phyloP scores from a whole-genome alignment of 2,797 vertebrate genomes.

The Melanitta fusca region DNA sequence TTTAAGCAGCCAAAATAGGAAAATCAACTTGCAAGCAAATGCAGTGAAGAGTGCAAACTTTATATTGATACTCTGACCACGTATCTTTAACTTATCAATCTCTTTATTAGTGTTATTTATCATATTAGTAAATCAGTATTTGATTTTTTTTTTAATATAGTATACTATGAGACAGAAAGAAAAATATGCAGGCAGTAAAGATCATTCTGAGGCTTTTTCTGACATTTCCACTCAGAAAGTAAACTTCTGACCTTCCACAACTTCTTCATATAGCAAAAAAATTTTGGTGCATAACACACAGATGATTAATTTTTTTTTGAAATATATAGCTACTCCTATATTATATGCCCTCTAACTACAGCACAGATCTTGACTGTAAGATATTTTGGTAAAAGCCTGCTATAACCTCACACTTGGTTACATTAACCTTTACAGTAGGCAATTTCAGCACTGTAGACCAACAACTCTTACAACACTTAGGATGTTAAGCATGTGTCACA shows the following conservation, averaged over 20 bases:
- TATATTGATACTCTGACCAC: neutral
- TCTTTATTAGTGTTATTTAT: neutral
- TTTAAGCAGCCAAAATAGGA: neutral
- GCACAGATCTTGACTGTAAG: neutral
- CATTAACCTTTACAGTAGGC: conserved; percentile 55
- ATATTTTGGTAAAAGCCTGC: neutral
- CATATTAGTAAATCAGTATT: neutral
- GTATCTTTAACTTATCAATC: neutral
- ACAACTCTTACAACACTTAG: conserved; percentile 36
- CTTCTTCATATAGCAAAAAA: neutral
- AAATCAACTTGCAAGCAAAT: neutral
- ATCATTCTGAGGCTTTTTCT: neutral
- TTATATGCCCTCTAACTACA: neutral
- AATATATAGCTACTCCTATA: neutral
- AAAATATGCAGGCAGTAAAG: neutral
- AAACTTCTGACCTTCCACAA: neutral
- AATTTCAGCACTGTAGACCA: conserved; percentile 3
- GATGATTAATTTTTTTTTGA: neutral
- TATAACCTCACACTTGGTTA: neutral
- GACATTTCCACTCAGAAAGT: neutral
- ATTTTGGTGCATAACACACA: neutral
- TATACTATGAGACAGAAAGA: neutral
- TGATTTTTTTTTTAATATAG: neutral
- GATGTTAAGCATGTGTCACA: conserved; percentile 30
- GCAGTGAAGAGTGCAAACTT: neutral